Conservation (phyloP, 2,113 vertebrate genomes). For the Mirza zaza region DNA sequence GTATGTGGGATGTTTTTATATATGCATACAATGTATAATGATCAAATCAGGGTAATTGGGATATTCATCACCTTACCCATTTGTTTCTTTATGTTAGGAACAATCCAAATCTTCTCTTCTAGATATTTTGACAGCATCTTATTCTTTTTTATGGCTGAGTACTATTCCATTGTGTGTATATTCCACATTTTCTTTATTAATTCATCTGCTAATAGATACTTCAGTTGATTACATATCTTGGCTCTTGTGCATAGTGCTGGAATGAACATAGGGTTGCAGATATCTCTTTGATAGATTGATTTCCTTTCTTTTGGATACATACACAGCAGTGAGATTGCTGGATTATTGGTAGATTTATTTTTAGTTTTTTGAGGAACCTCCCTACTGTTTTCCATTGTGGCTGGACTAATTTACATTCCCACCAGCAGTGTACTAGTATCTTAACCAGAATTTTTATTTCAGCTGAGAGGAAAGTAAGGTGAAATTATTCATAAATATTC, state of each 20-base stretch:
- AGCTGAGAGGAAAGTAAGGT: slow-evolving; percentile 1
- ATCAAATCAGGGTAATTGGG: no score
- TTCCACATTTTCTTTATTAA: background rate
- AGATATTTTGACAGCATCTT: background rate
- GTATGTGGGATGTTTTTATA: no score
- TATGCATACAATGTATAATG: no score
- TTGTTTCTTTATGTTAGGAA: background rate
- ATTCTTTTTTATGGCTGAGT: background rate
- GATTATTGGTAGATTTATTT: background rate
- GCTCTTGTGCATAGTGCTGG: background rate
- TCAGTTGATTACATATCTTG: background rate
- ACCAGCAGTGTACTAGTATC: background rate
- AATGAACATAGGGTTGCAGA: background rate
- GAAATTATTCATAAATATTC: background rate
- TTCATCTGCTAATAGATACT: background rate
- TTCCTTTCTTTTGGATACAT: background rate
- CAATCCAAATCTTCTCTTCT: background rate
- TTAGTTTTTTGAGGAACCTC: background rate
- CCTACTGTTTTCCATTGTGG: background rate
- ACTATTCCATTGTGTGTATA: background rate
- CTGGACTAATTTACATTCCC: background rate
- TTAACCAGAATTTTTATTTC: slow-evolving; percentile 34
- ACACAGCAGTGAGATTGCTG: background rate
- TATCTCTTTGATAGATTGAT: background rate
- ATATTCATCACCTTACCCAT: background rate